Conservation (phyloP, 2,113 vertebrate genomes). For the Delphinapterus leucas region DNA sequence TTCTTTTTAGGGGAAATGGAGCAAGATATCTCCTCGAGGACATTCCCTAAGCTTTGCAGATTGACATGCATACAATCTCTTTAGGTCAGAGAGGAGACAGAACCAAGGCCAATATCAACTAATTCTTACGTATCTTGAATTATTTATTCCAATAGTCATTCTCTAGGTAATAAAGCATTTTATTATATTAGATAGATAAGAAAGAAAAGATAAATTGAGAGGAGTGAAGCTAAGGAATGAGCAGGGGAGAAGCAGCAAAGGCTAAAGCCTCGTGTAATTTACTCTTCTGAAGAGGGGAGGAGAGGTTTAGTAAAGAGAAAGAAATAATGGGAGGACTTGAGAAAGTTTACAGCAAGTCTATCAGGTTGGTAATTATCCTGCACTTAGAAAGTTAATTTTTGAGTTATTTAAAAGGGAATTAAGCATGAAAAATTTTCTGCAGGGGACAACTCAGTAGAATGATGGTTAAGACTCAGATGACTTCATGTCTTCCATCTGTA, state of each 20-base stretch:
- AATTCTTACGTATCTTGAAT: not conserved
- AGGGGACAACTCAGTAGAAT: not conserved
- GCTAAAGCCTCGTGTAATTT: not conserved
- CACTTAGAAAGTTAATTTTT: conserved; percentile 24
- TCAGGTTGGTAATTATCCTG: not conserved
- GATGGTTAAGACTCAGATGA: not conserved
- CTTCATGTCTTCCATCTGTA: conserved; percentile 24
- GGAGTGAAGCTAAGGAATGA: not conserved
- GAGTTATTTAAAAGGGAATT: conserved; percentile 33
- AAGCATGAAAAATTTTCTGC: not conserved
- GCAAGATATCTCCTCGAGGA: not conserved
- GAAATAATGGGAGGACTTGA: not conserved
- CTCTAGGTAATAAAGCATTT: not conserved
- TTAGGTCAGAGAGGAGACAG: not conserved
- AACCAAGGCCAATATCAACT: not conserved
- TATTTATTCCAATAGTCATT: not conserved
- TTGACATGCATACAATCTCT: not conserved
- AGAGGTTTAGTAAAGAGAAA: not conserved
- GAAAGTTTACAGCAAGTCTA: not conserved
- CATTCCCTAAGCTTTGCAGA: not conserved
- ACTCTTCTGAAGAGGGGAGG: not conserved
- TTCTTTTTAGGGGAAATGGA: not conserved
- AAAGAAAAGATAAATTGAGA: not conserved
- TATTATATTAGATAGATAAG: not conserved
- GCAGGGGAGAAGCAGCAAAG: not conserved